Evolutionary conservation across 2,113 vertebrate genomes (phyloP), one percentile per base, ranked within the genome.

Genomic region (Origma solitaria): DNA sequence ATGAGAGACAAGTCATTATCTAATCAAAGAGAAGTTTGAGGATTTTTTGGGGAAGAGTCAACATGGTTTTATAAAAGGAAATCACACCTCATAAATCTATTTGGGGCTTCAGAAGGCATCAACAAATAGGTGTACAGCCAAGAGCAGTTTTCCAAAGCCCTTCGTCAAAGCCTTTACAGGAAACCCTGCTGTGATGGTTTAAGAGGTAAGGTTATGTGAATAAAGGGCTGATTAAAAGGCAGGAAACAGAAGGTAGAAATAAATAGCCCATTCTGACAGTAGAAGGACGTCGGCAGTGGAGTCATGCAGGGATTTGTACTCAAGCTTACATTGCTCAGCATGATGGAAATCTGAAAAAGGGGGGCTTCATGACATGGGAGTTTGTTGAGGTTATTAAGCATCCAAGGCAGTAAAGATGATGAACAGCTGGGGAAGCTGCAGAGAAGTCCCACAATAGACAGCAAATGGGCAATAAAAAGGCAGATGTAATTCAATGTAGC

Each of bases 191-290:
- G 92, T 58, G 81, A 84, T 91, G 64, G 51, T 84, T 94, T 91
- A 84, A 70, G 60, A 95, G 68, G 72, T 62, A 96, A 82, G 81
- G 84, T 75, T 86, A 60, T 78, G 65, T 87, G 84, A 91, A 78
- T 54, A 95, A 91, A 92, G 56, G 66, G 49, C 61, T 88, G 75
- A 93, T 93, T 91, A 90, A 87, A 93, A 82, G 75, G 73, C 95
- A 91, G 85, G 82, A 96, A 96, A 93, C 96, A 96, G 92, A 95
- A 94, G 95, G 92, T 9, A 85, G 95, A 90, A 95, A 94, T 91
- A 95, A 94, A 94, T 69, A 91, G 88, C 77, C 89, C 73, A 44
- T 76, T 92, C 81, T 94, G 91, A 82, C 69, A 90, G 78, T 91
- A 66, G 82, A 90, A 90, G 40, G 27, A 82, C 65, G 57, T 28